Percentiles rank a stretch among this genome's conserved stretches.
Evolutionary conservation across 2,113 vertebrate species (phyloP).

Genomic region (Tragulus kanchil): DNA sequence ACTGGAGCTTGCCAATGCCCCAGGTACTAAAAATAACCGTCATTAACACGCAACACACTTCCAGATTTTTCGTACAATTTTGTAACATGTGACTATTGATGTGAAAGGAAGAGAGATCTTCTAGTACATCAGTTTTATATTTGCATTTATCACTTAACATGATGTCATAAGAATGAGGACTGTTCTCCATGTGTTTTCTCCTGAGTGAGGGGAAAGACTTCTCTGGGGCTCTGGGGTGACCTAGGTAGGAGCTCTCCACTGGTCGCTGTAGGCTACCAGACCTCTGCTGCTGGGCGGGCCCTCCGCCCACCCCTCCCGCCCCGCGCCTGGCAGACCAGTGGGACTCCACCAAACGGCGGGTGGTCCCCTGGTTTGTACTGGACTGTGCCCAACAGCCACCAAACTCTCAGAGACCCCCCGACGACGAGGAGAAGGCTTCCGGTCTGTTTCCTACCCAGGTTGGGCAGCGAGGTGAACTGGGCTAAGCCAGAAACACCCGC

Average conservation of each 20-base stretch:
- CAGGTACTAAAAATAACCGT: not conserved
- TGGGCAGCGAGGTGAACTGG: too few relatives aligned
- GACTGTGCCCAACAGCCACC: not conserved
- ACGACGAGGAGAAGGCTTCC: not conserved
- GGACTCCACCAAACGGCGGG: rapidly evolving
- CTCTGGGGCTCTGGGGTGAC: not conserved
- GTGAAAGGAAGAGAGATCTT: not conserved
- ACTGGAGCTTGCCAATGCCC: too few relatives aligned
- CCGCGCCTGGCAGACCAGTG: too few relatives aligned
- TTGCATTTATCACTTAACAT: not conserved
- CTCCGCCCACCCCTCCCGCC: not conserved
- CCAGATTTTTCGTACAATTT: not conserved
- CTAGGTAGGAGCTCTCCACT: not conserved
- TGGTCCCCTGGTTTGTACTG: not conserved
- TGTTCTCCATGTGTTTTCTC: rapidly evolving
- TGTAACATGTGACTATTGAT: not conserved
- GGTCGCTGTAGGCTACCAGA: not conserved
- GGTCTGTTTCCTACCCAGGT: rapidly evolving
- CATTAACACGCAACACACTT: not conserved
- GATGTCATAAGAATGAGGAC: not conserved
- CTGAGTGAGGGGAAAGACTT: not conserved
- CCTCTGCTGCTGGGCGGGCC: not conserved
- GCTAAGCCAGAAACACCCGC: too few relatives aligned
- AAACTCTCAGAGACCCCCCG: not conserved
- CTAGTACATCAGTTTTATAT: not conserved